These are phyloP conservation scores for Pempheris klunzingeri DNA, from an alignment of 2,797 vertebrate genomes.

Conservation along the genomic window DNA sequence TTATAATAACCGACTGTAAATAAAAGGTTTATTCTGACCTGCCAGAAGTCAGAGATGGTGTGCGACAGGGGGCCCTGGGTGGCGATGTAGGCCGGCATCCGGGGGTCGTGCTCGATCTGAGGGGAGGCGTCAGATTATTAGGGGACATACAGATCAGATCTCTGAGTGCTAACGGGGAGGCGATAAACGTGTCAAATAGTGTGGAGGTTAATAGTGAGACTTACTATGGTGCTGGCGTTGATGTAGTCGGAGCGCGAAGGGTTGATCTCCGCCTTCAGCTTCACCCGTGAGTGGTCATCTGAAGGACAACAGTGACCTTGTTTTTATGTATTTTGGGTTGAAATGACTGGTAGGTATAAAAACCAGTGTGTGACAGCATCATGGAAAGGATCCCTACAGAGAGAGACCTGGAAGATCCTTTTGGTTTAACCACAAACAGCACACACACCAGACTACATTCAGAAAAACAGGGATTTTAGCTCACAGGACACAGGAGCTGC, in stretches of 20 bases:
- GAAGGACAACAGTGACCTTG: constrained; percentile 28
- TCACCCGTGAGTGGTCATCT: constrained; percentile 96
- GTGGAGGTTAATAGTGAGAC: no score
- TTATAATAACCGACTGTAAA: neutral
- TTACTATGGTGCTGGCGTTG: constrained; percentile 97
- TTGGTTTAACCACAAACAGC: no score
- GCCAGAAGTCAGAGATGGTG: constrained; percentile 99
- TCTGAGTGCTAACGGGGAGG: neutral
- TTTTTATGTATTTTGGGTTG: no score
- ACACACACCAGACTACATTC: no score
- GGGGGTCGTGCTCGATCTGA: constrained; percentile 96
- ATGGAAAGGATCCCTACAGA: no score
- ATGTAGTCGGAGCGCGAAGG: constrained; percentile 95
- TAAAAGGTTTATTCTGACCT: constrained; percentile 81
- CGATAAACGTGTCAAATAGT: no score
- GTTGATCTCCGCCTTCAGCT: constrained; percentile 93
- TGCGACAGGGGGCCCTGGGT: constrained; percentile 96
- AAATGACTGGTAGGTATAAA: no score
- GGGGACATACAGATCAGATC: neutral
- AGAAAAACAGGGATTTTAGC: no score
- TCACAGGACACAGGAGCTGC: no score
- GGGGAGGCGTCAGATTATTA: neutral
- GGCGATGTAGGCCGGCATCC: constrained; percentile 97
- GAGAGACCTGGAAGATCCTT: no score
- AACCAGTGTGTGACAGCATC: no score